Conservation (phyloP, 2,113 vertebrate genomes). For the Murina feae region DNA sequence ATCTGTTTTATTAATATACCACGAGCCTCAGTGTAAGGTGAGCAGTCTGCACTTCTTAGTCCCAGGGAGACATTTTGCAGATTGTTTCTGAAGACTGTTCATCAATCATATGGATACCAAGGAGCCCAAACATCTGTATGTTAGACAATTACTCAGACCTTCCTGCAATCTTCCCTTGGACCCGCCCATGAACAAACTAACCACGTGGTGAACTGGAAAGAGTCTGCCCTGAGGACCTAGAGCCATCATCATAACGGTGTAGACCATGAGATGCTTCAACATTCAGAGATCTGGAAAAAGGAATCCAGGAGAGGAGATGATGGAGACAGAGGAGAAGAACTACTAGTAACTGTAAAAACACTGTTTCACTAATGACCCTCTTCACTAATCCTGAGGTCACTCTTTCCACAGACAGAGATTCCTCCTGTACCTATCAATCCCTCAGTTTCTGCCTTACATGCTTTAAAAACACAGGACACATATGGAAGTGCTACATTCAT, state of each 20-base stretch:
- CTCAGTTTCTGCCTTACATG: not conserved
- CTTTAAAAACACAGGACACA: not conserved
- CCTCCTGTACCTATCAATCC: not conserved
- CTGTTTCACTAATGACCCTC: not conserved
- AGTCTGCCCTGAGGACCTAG: not conserved
- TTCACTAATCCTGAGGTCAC: not conserved
- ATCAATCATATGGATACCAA: not conserved
- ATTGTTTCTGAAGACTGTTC: not conserved
- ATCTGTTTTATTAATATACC: not conserved
- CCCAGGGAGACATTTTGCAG: not conserved
- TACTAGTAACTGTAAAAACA: not conserved
- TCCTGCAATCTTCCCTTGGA: not conserved
- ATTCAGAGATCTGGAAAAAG: not conserved
- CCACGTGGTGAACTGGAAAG: no score
- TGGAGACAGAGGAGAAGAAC: not conserved
- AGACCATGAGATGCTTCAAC: not conserved
- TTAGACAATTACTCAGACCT: not conserved
- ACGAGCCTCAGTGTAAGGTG: not conserved
- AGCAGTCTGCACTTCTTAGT: not conserved
- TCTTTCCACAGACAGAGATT: not conserved
- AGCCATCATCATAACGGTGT: not conserved
- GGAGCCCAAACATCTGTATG: not conserved
- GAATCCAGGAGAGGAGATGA: not conserved
- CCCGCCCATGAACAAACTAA: not conserved
- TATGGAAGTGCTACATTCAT: rapidly evolving